These are phyloP conservation scores for Mellilla xanthometata DNA, from an alignment of 2,888 invertebrate genomes.

Conservation along the genomic window DNA sequence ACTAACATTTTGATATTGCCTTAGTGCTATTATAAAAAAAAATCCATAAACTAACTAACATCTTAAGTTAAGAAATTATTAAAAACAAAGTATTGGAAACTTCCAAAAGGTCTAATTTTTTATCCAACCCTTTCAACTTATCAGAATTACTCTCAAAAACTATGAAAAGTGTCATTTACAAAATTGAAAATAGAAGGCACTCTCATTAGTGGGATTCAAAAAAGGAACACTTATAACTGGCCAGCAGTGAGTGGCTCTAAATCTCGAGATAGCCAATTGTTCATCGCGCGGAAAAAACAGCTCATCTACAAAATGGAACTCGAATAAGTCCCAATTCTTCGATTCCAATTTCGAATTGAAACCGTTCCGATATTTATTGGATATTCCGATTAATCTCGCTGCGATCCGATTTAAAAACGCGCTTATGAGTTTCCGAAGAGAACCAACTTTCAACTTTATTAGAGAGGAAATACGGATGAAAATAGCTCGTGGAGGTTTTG, in stretches of 20 bases:
- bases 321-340: constrained; percentile 77
- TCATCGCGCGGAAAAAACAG: constrained; percentile 64
- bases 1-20: no score
- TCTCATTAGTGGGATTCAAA: constrained; percentile 26
- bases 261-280: constrained; percentile 36
- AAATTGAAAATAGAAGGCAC: constrained; percentile 27
- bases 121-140: constrained; percentile 19
- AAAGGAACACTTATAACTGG: constrained; percentile 24
- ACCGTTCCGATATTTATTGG: constrained; percentile 79
- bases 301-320: constrained; percentile 76
- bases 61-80: constrained; percentile 3
- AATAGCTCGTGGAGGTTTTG: constrained; percentile 32
- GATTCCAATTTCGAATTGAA: constrained; percentile 75
- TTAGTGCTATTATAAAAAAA: no score
- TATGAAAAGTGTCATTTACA: constrained; percentile 22
- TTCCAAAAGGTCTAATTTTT: not conserved
- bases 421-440: constrained; percentile 56
- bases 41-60: no score
- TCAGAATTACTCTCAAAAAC: constrained; percentile 8
- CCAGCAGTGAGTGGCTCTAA: constrained; percentile 25
- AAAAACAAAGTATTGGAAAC: constrained; percentile 4
- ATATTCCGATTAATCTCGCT: constrained; percentile 74
- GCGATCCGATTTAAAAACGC: constrained; percentile 70
- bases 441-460: constrained; percentile 38
- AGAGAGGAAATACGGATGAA: constrained; percentile 30